These are phyloP conservation scores for Phortica variegata DNA, from an alignment of 1,140 invertebrate species.

Conservation along the genomic window DNA sequence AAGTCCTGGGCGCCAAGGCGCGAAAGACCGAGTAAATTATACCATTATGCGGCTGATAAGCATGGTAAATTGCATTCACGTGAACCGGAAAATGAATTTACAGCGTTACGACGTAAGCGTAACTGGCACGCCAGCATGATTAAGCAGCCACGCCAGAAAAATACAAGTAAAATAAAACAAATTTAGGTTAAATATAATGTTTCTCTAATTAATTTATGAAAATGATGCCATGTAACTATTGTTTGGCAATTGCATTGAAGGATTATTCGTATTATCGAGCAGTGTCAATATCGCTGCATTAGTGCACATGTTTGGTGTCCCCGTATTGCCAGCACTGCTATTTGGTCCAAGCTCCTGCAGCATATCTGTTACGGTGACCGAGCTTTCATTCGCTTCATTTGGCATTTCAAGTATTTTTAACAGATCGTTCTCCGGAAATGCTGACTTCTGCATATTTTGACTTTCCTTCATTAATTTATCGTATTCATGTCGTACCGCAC, in stretches of 20 bases:
- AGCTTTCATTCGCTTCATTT: slow-evolving; percentile 11
- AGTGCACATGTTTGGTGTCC: slow-evolving; percentile 2
- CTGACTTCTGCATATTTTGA: slow-evolving; percentile 46
- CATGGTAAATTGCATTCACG: slow-evolving; percentile 16
- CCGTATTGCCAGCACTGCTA: slow-evolving; percentile 22
- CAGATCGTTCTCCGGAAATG: slow-evolving; percentile 37
- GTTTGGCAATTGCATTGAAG: too few species aligned
- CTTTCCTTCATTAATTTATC: slow-evolving; percentile 55
- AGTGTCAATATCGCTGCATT: too few species aligned
- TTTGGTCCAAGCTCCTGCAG: slow-evolving; percentile 36
- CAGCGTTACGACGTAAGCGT: slow-evolving; percentile 20
- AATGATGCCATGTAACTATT: too few species aligned
- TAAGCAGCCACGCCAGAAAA: slow-evolving; percentile 5
- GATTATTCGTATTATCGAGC: too few species aligned
- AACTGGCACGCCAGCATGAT: slow-evolving; percentile 32
- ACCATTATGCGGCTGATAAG: slow-evolving; percentile 17
- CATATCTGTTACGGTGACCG: slow-evolving; percentile 30
- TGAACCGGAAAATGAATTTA: slow-evolving; percentile 29
- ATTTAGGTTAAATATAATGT: too few species aligned
- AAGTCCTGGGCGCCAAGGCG: slow-evolving; percentile 13
- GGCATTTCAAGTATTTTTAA: slow-evolving; percentile 44
- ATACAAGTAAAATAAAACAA: not conserved
- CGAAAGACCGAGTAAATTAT: slow-evolving; percentile 14
- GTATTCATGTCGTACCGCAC: slow-evolving; percentile 45
- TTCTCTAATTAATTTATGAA: too few species aligned